Evolutionary conservation across 2,797 vertebrate genomes (phyloP).

Genomic region (Cuculus canorus): DNA sequence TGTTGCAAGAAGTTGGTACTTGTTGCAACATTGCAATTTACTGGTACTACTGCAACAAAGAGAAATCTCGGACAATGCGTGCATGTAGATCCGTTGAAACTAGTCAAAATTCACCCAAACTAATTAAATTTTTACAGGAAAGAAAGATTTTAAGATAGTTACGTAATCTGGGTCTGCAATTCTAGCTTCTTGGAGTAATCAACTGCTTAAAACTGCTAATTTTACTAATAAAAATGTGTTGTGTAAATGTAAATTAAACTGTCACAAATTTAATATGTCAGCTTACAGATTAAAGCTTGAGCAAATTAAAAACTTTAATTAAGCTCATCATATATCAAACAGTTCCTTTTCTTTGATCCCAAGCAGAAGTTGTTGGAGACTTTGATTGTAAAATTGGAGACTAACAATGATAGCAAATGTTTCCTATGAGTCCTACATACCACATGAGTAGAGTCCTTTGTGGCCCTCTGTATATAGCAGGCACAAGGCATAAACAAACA

Average conservation of each 20-base stretch:
- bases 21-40: background rate
- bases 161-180: background rate
- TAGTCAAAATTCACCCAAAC: background rate
- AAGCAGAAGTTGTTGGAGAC: background rate
- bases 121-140: background rate
- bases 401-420: background rate
- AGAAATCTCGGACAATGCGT: background rate
- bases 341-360: conserved; percentile 18
- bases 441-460: background rate
- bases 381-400: background rate
- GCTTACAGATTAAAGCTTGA: background rate
- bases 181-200: background rate
- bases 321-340: background rate
- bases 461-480: background rate
- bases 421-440: background rate
- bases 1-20: background rate
- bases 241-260: conserved; percentile 8
- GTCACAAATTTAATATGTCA: background rate
- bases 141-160: background rate
- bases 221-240: background rate
- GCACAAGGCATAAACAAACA: background rate
- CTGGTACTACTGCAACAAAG: background rate
- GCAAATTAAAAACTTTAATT: conserved; percentile 28
- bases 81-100: background rate
- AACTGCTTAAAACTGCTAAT: background rate